Conservation (phyloP, 1,140 invertebrate genomes). For the Brachionus rotundiformis region DNA sequence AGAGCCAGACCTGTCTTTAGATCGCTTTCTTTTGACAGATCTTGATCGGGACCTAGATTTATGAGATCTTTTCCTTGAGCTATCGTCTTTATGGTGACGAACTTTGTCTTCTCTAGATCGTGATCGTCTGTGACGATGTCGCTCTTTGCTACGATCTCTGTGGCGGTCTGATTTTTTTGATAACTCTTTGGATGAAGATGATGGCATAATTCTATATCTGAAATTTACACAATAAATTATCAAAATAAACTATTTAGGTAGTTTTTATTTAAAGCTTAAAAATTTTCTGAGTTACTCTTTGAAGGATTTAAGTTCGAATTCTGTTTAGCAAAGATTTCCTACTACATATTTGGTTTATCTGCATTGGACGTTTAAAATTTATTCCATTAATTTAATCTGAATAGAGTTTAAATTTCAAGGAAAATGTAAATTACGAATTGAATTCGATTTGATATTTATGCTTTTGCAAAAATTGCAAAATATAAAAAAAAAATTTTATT, state of each 20-base stretch:
- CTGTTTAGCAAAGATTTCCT: background rate
- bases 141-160: background rate
- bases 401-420: background rate
- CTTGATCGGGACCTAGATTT: conserved; percentile 16
- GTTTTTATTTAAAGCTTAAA: conserved; percentile 17
- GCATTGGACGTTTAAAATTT: background rate
- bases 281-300: background rate
- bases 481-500: background rate
- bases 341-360: background rate
- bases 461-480: background rate
- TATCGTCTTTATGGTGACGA: background rate
- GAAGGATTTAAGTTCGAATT: background rate
- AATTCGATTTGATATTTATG: background rate
- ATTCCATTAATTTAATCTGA: background rate
- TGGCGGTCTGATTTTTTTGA: background rate
- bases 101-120: conserved; percentile 18
- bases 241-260: background rate
- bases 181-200: conserved; percentile 7
- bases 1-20: background rate
- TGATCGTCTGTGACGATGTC: conserved; percentile 16
- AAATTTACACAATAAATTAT: background rate
- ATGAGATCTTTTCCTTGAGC: background rate
- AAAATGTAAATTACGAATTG: background rate
- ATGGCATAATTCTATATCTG: conserved; percentile 4
- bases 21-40: background rate